Evolutionary conservation across 2,797 vertebrate species (phyloP), one percentile per base, ranked within the genome.

Genomic region (Schizopygopsis malacanthus): DNA sequence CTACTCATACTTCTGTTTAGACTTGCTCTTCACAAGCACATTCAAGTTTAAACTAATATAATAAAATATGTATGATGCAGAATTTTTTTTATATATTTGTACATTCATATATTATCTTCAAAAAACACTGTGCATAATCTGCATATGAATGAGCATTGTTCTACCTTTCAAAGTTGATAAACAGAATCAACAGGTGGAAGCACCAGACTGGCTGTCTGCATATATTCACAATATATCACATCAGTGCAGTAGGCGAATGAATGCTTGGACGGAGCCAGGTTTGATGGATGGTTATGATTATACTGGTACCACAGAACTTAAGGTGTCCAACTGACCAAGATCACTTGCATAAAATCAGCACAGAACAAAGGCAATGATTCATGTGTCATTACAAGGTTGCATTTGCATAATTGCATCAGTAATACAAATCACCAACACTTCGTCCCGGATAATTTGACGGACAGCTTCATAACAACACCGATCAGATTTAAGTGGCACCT

Each of bases 401-500:
- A 50, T 81, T 13, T 67, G 59, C 61, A 37, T 67, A 50, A 81
- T 81, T 45, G 6, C 28, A 81, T 69, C 11, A 52, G 28, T 33
- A 33, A 67, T 50, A 43, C 78, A 65, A 65, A 79, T 80, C n/a
- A 80, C 33, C 56, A 65, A 5, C 59, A 33, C 25, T 79, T 54
- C 18, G 18, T 76, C 7, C 28, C 0, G 5, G 18, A 15, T 12
- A 7, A 50, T 65, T 33, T 80, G 63, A 69, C 37, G 79, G 61
- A 69, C 25, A 69, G 16, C 63, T 47, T 69, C 45, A 37, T 33
- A 81, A 47, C 18, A 47, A n/a, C n/a, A 81, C 3, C 33, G 43
- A 80, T 47, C 69, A 69, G 41, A 81, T 41, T 20, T 18, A 85
- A 52, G 6, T 4, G 52, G 91, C 89, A 96, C 98, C 97, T 97